Conservation (phyloP, 1,140 invertebrate species). For the Brachionus asplanchnoidis region DNA sequence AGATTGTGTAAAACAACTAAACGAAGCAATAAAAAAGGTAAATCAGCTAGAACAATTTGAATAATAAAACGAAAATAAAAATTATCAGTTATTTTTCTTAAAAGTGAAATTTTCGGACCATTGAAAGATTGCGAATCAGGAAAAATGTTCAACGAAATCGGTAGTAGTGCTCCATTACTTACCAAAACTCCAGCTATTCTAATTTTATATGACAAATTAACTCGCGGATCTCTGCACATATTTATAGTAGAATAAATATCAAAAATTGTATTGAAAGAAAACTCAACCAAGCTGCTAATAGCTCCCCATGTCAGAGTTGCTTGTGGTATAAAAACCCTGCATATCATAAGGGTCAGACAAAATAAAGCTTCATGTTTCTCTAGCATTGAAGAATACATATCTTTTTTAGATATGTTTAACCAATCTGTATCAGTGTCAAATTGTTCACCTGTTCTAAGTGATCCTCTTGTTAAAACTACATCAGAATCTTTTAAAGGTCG, state of each 20-base stretch:
- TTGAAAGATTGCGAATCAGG: background rate
- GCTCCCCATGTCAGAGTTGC: constrained; percentile 8
- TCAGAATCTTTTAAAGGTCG: background rate
- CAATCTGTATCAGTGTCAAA: background rate
- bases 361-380: constrained; percentile 18
- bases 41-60: constrained; percentile 25
- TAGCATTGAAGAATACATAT: background rate
- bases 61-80: constrained; percentile 18
- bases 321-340: constrained; percentile 18
- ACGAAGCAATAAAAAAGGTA: background rate
- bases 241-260: constrained; percentile 6
- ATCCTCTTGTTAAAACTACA: background rate
- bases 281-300: constrained; percentile 4
- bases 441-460: background rate
- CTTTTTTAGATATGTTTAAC: background rate
- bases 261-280: constrained; percentile 33
- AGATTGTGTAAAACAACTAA: constrained; percentile 12
- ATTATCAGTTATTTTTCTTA: constrained; percentile 18
- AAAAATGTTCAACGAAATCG: background rate
- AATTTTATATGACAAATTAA: background rate
- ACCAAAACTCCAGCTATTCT: background rate
- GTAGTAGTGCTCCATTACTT: background rate
- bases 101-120: background rate
- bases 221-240: background rate
- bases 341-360: background rate